phyloP scores from a whole-genome alignment of 2,888 invertebrate species.

The Nematopogon swammerdamellus region DNA sequence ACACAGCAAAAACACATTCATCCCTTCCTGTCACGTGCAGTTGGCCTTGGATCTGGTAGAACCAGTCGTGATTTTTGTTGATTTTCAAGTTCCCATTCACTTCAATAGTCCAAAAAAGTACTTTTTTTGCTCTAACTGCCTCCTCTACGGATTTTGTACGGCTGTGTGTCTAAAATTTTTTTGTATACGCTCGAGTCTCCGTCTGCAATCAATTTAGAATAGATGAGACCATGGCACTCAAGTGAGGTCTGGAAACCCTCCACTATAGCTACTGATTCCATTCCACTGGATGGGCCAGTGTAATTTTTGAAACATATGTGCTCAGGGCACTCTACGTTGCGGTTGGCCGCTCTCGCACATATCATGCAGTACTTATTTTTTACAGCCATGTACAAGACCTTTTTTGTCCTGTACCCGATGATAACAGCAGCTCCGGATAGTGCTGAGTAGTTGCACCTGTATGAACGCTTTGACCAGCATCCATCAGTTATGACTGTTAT shows the following conservation, averaged over 20 bases:
- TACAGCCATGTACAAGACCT: constrained; percentile 6
- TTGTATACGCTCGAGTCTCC: constrained; percentile 8
- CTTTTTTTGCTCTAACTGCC: no score
- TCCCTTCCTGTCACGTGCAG: no score
- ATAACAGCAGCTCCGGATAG: not conserved
- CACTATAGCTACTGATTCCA: constrained; percentile 5
- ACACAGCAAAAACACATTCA: no score
- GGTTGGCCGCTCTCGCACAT: constrained; percentile 8
- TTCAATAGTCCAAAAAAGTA: no score
- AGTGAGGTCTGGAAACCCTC: constrained; percentile 10
- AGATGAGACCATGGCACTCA: constrained; percentile 5
- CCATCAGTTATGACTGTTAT: constrained; percentile 9
- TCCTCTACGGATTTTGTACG: no score
- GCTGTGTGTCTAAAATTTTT: not conserved
- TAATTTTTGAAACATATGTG: constrained; percentile 7
- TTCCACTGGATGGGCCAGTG: constrained; percentile 5
- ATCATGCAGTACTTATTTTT: constrained; percentile 7
- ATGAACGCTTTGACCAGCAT: constrained; percentile 9
- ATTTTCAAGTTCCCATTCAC: no score
- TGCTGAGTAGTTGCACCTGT: constrained; percentile 3
- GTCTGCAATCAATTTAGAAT: constrained; percentile 8
- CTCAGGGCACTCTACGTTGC: not conserved
- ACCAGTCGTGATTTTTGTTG: no score
- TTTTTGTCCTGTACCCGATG: not conserved
- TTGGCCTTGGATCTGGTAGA: no score